Base-by-base conservation (phyloP, 2,797 vertebrate species). In the Poecilia velifera region DNA sequence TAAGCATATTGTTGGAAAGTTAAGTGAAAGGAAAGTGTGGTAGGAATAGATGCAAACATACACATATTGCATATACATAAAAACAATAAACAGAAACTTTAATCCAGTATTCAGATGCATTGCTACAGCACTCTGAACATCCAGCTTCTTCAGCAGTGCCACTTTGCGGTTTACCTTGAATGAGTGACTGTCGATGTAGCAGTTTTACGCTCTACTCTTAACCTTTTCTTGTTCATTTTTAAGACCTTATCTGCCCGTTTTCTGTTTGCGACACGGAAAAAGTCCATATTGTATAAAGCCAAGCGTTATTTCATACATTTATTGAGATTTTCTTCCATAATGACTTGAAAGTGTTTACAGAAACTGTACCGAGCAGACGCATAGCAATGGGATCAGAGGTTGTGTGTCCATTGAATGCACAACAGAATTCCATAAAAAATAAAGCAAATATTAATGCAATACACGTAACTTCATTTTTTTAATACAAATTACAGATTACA, bases 401-500 rank as follows among this genome's bases (percentile, higher is more conserved):
- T 85, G 74, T 89, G 86, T 94, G 86, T 94, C 94, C 93, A 94
- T 87, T 93, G 91, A 95, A 94, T 90, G 93, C 92, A 90, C 90
- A 92, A 94, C 89, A 88, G 55, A 91, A 91, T 76, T 91, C 89
- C 92, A 95, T 94, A 93, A 92, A 94, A 96, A 95, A 90, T 87
- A 94, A 93, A 94, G 94, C 87, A 92, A 93, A 93, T 95, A 94
- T 93, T 83, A 90, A 95, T 90, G 90, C 89, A 90, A 86, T 94
- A 93, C 92, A 95, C 92, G 87, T 88, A 92, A 72, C 43, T 76
- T 72, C 85, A 88, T 89, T 22, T 51, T 31, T 91, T 76, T 91
- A 90, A 91, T 96, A 96, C 93, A 96, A 96, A 96, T 95, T 92
- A 95, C 94, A 94, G 88, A 88, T 93, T 95, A 93, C 91, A 95